Evolutionary conservation across 2,797 vertebrate genomes (phyloP), one percentile per base, ranked within the genome.

Genomic region (Dromococcyx pavoninus): DNA sequence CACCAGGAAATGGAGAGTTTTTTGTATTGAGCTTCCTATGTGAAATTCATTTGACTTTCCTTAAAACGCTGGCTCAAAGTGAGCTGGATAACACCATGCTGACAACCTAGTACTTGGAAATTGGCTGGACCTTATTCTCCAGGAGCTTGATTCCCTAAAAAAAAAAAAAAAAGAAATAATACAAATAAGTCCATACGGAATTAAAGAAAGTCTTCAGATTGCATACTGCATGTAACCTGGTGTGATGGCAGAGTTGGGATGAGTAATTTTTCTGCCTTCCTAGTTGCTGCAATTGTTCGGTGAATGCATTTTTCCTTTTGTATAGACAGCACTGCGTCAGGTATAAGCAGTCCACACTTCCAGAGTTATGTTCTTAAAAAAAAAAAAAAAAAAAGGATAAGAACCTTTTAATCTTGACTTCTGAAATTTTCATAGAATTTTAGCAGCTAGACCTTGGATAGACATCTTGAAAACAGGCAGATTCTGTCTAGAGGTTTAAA

Each of bases 171-270:
- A 23, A 37, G 21, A n/a, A n/a, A n/a, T 1, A 3, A 8, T 43
- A 54, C 27, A 74, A 60, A 51, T 24, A 15, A 12, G 7, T 43
- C 16, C 27, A 18, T 19, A 17, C 24, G 13, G 19, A 69, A 51
- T 41, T n/a, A 60, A 62, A 86, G 10, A 25, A 87, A 76, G 22
- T 39, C 46, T 82, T 91, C 30, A 70, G 27, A 14, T 37, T 62
- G 54, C 10, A 54, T 9, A 7, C 3, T 43, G 17, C 2, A 0
- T 17, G 10, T 65, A 71, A 44, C 25, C 16, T 83, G 5, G 4
- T 80, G 23, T 66, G n/a, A 25, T 53, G 32, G 28, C 4, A 2
- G 27, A 58, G 11, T 17, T 53, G 12, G 19, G 3, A 46, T 56
- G 8, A 19, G 25, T 37, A 24, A 54, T 41, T 19, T 56, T 86